Base-by-base conservation (phyloP, 2,888 invertebrate species). In the Cephus runcator region DNA sequence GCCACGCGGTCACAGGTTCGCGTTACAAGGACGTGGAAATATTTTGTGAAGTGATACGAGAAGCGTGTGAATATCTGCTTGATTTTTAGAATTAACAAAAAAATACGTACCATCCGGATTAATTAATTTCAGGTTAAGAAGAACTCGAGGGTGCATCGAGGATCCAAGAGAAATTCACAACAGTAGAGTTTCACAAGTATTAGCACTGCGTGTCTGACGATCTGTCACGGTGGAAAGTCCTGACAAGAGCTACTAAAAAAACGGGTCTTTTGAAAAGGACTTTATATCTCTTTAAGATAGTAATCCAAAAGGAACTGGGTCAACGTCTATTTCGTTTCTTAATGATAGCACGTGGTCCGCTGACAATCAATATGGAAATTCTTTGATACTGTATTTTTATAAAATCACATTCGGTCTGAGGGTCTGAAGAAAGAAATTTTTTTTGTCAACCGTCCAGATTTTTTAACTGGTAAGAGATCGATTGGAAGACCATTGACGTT, bases 11-110 rank as follows among this genome's bases (percentile, higher is more conserved):
- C 40, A 56, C 76, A 77, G 40, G 76, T 77, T 73, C 76, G 69
- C 78, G 31, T 56, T 56, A 73, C 81, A 79, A 81, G 81, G 79
- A 78, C 78, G 78, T 81, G 79, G 74, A 79, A 73, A 76, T 56
- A 56, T 56, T 56, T 56, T 23, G 56, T 9, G 56, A 56, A 56
- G 23, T 9, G 23, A 56, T 23, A 56, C 56, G 56, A 56, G 56
- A 56, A 56, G 56, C 56, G 56, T 56, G 40, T 56, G 56, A 56
- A 23, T 23, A 56, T 56, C 56, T 9, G 15, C 23, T 56, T 56
- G 56, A 23, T 3, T 56, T 9, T 23, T 23, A 23, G 2, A 23
- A 56, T 56, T 23, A 23, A 56, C 23, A 56, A 56, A 56, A 23
- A 56, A 23, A 23, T 56, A 56, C 56, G 23, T 56, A 56, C 56